Evolutionary conservation across 2,888 invertebrate species (phyloP).

Genomic region (Phyto melanocephala): DNA sequence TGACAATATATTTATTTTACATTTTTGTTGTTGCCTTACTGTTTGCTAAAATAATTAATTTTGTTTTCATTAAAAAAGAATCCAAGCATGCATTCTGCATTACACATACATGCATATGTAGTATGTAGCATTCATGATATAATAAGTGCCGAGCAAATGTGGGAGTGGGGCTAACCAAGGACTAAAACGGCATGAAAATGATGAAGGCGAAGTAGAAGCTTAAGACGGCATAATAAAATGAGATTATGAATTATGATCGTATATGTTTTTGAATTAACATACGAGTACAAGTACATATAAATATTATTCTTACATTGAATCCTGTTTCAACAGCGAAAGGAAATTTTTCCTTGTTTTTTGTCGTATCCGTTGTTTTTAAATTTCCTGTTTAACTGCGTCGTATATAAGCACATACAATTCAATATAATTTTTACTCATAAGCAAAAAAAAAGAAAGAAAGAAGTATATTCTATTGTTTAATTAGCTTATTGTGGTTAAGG

Average conservation of each 20-base stretch:
- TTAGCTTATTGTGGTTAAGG: conserved; percentile 58
- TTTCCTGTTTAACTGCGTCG: conserved; percentile 66
- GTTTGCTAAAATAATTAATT: conserved; percentile 27
- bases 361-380: conserved; percentile 66
- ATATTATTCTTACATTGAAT: conserved; percentile 50
- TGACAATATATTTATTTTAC: conserved; percentile 40
- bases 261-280: conserved; percentile 60
- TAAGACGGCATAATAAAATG: conserved; percentile 35
- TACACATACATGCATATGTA: background rate
- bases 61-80: background rate
- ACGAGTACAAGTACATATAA: conserved; percentile 8
- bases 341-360: conserved; percentile 58
- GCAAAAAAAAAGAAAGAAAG: background rate
- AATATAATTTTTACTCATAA: conserved; percentile 18
- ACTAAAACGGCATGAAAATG: background rate
- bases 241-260: conserved; percentile 55
- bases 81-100: conserved; percentile 3
- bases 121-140: background rate
- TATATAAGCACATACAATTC: too few relatives aligned
- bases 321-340: conserved; percentile 46
- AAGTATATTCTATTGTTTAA: conserved; percentile 49
- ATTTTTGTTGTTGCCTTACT: conserved; percentile 2
- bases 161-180: background rate
- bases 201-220: conserved; percentile 6
- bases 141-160: background rate